Evolutionary conservation across 2,113 vertebrate genomes (phyloP).

Genomic region (Sebastes fasciatus): DNA sequence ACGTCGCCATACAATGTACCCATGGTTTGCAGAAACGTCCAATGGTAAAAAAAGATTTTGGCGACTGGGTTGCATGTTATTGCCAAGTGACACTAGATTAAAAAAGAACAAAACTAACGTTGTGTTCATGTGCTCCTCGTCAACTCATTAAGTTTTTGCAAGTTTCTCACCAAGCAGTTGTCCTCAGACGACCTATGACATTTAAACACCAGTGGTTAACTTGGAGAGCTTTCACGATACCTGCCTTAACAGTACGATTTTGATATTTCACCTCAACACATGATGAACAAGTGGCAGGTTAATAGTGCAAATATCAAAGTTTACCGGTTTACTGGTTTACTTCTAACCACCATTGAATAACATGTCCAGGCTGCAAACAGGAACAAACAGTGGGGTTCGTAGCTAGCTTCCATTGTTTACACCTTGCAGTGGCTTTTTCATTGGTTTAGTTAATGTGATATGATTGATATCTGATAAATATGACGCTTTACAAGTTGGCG

Average conservation of each 20-base stretch:
- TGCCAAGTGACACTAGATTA: not conserved
- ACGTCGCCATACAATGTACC: too few relatives aligned
- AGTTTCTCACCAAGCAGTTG: not conserved
- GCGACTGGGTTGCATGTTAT: not conserved
- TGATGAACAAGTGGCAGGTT: not conserved
- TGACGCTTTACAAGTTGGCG: not conserved
- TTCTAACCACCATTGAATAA: not conserved
- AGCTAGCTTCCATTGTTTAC: not conserved
- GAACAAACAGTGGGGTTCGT: not conserved
- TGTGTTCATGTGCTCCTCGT: conserved; percentile 1
- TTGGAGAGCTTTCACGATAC: not conserved
- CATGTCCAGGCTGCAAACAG: not conserved
- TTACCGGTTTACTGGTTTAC: too few relatives aligned
- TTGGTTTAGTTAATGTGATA: not conserved
- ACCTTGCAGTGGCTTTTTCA: conserved; percentile 3
- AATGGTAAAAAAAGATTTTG: too few relatives aligned
- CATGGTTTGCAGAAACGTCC: too few relatives aligned
- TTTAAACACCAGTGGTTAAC: not conserved
- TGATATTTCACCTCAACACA: not conserved
- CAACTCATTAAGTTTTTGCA: not conserved
- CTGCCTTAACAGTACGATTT: not conserved
- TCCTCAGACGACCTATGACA: not conserved
- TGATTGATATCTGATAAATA: not conserved
- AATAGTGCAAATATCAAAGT: too few relatives aligned
- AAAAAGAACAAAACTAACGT: conserved; percentile 3